phyloP scores from a whole-genome alignment of 2,797 vertebrate species.

The Gymnodraco acuticeps region DNA sequence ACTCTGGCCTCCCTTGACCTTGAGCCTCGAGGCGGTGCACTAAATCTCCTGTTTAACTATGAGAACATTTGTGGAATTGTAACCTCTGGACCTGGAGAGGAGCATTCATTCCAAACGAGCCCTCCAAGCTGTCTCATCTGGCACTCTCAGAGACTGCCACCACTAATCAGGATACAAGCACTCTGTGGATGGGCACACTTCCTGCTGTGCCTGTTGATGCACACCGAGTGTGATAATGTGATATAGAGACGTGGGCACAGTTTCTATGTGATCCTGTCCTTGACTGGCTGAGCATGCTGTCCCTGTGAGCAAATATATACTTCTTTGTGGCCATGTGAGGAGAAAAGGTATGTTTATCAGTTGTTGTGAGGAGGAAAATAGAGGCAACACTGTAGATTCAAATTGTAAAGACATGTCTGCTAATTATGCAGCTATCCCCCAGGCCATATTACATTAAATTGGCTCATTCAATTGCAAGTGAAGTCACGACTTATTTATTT shows the following conservation, averaged over 20 bases:
- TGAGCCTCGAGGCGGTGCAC: slow-evolving; percentile 2
- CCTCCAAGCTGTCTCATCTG: slow-evolving; percentile 64
- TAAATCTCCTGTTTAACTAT: slow-evolving; percentile 49
- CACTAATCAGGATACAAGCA: slow-evolving; percentile 75
- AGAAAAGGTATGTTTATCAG: slow-evolving; percentile 37
- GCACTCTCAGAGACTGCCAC: slow-evolving; percentile 62
- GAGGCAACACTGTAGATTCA: slow-evolving; percentile 39
- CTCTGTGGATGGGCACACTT: slow-evolving; percentile 46
- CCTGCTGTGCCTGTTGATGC: slow-evolving; percentile 59
- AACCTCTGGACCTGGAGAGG: slow-evolving; percentile 70
- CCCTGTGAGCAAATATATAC: slow-evolving; percentile 32
- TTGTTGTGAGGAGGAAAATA: slow-evolving; percentile 25
- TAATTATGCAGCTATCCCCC: slow-evolving; percentile 67
- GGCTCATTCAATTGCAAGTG: slow-evolving; percentile 70
- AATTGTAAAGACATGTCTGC: slow-evolving; percentile 54
- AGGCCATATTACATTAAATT: slow-evolving; percentile 66
- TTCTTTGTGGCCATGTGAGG: slow-evolving; percentile 17
- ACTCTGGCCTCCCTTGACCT: slow-evolving; percentile 11
- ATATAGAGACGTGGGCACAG: slow-evolving; percentile 24
- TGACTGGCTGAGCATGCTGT: slow-evolving; percentile 32
- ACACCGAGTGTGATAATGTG: slow-evolving; percentile 36
- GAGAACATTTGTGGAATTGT: slow-evolving; percentile 66
- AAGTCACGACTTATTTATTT: slow-evolving; percentile 46
- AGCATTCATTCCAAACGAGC: slow-evolving; percentile 70
- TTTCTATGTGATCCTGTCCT: slow-evolving; percentile 37